Percentiles rank a stretch among this genome's conserved stretches.
Conservation (phyloP, 92 coral and sea anemone genomes). For the Blastomussa wellsi region DNA sequence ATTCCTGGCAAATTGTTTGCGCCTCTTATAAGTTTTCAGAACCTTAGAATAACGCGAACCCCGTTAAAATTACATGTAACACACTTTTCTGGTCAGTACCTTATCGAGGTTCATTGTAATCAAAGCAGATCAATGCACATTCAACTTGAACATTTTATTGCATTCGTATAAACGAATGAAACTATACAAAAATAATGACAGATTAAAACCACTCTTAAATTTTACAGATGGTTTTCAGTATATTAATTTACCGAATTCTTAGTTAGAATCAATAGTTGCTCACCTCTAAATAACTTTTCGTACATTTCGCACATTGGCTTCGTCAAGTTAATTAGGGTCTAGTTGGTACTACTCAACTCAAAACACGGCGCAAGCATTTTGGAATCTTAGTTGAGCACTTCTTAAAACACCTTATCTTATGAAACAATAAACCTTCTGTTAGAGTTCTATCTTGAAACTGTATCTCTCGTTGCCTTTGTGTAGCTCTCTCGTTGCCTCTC, state of each 20-base stretch:
- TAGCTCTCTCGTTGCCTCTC: neutral
- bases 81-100: too few species aligned
- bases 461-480: neutral
- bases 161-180: slow-evolving; percentile 30
- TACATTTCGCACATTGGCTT: neutral
- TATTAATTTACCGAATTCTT: neutral
- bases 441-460: neutral
- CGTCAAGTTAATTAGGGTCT: neutral
- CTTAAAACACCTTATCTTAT: neutral
- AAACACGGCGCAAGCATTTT: neutral
- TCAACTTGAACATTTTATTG: slow-evolving; percentile 10
- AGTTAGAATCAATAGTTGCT: neutral
- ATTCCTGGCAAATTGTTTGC: too few species aligned
- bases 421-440: neutral
- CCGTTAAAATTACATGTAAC: too few species aligned
- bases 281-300: neutral
- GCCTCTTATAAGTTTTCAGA: neutral
- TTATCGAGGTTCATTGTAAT: neutral
- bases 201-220: neutral
- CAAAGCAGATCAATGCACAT: neutral
- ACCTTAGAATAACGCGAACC: too few species aligned
- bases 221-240: neutral
- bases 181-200: slow-evolving; percentile 45
- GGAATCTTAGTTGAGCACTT: neutral
- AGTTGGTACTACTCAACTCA: neutral